Evolutionary conservation across 2,797 vertebrate species (phyloP).

Genomic region (Dicrostonyx torquatus): DNA sequence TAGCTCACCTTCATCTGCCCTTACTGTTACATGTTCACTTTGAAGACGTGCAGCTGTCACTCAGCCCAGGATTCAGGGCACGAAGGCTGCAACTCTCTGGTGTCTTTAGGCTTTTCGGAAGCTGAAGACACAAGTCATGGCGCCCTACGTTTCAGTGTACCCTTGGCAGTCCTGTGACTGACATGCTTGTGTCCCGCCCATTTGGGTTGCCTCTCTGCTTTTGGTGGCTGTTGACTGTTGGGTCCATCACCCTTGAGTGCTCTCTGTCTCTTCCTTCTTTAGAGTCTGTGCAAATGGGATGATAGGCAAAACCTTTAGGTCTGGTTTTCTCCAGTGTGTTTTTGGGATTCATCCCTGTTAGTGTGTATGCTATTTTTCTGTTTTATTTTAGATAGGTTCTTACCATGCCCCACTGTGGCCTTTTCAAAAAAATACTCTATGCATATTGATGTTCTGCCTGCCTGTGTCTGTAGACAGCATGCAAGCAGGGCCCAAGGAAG

Average conservation of each 20-base stretch:
- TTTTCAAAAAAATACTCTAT: neutral
- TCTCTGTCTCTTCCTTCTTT: neutral
- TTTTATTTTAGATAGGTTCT: neutral
- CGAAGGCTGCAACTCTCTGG: neutral
- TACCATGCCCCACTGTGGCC: neutral
- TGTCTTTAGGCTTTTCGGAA: neutral
- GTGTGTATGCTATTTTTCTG: neutral
- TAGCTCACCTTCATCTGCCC: neutral
- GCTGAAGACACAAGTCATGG: neutral
- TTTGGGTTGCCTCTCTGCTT: too few species aligned
- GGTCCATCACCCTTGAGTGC: too few species aligned
- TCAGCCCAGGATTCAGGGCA: too few species aligned
- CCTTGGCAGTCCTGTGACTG: neutral
- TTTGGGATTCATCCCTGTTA: neutral
- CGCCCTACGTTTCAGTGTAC: neutral
- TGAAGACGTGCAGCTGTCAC: too few species aligned
- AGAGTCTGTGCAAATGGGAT: fast-evolving
- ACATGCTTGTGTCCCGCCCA: neutral
- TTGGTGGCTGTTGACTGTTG: neutral
- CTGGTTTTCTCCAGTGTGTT: fast-evolving
- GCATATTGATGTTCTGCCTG: neutral
- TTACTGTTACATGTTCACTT: neutral
- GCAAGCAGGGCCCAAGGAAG: neutral
- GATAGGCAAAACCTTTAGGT: neutral
- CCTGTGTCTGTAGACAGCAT: neutral